These are phyloP conservation scores for Spilosoma lubricipeda DNA, from an alignment of 2,888 invertebrate species.

Conservation along the genomic window DNA sequence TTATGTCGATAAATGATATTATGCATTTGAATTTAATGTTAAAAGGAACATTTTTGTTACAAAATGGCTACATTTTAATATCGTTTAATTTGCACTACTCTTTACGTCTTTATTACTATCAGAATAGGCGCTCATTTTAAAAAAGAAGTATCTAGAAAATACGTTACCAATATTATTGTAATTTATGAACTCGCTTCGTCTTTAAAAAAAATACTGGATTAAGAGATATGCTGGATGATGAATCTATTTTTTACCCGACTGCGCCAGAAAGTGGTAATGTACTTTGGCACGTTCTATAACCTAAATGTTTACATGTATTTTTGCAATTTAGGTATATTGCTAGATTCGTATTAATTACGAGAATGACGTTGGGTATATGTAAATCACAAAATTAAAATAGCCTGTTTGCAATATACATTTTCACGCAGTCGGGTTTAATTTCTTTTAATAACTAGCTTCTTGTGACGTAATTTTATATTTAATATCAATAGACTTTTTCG, in stretches of 20 bases:
- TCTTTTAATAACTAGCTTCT: neutral
- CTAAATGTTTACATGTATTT: neutral
- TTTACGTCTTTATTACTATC: neutral
- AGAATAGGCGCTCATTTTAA: neutral
- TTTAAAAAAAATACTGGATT: neutral
- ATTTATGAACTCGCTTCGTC: neutral
- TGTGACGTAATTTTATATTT: neutral
- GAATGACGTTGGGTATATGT: neutral
- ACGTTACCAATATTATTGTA: conserved; percentile 1
- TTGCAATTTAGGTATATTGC: neutral
- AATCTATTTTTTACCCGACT: neutral
- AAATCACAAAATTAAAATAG: neutral
- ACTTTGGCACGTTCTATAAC: neutral
- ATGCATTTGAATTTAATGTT: conserved; percentile 17
- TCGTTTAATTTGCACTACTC: conserved; percentile 7
- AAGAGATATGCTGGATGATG: neutral
- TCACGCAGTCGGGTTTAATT: neutral
- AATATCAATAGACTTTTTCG: neutral
- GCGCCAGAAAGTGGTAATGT: neutral
- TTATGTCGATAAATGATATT: conserved; percentile 13
- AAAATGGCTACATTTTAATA: neutral
- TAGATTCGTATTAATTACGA: neutral
- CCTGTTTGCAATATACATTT: neutral
- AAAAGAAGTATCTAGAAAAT: neutral
- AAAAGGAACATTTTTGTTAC: conserved; percentile 9